These are phyloP conservation scores for Todiramphus chloris DNA, from an alignment of 2,113 vertebrate species.

Conservation along the genomic window DNA sequence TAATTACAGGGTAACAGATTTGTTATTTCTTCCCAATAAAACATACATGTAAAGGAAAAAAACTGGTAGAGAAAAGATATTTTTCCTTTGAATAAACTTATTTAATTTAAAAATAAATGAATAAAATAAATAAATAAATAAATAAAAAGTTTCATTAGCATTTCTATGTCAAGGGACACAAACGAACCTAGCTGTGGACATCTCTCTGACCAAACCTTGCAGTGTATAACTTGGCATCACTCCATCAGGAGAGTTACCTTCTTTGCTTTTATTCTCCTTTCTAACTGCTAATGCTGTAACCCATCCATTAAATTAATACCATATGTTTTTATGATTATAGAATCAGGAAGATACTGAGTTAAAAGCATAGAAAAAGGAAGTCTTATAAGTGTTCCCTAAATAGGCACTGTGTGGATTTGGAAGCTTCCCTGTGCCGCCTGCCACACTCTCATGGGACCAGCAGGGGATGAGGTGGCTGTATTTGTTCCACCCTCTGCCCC, in stretches of 20 bases:
- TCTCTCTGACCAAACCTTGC: background rate
- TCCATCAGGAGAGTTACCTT: background rate
- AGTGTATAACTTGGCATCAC: background rate
- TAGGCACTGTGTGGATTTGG: background rate
- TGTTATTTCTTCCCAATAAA: constrained; percentile 74
- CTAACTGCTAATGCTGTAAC: background rate
- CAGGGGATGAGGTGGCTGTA: background rate
- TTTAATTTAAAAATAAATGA: background rate
- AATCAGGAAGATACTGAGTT: background rate
- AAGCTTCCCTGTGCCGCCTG: background rate
- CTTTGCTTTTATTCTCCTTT: background rate
- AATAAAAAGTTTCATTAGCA: background rate
- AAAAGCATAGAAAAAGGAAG: background rate
- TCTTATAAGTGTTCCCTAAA: background rate
- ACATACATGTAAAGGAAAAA: constrained; percentile 54
- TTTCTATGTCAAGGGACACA: background rate
- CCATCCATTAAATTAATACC: background rate
- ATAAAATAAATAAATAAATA: too few species aligned
- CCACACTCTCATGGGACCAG: accelerated
- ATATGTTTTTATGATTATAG: background rate
- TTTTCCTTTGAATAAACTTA: constrained; percentile 19
- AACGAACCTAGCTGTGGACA: background rate
- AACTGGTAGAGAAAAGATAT: constrained; percentile 3
- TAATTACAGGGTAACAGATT: constrained; percentile 76
- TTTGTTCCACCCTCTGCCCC: background rate